Evolutionary conservation across 1,140 invertebrate species (phyloP), one percentile per base, ranked within the genome.

Genomic region (Condylostylus longicornis): DNA sequence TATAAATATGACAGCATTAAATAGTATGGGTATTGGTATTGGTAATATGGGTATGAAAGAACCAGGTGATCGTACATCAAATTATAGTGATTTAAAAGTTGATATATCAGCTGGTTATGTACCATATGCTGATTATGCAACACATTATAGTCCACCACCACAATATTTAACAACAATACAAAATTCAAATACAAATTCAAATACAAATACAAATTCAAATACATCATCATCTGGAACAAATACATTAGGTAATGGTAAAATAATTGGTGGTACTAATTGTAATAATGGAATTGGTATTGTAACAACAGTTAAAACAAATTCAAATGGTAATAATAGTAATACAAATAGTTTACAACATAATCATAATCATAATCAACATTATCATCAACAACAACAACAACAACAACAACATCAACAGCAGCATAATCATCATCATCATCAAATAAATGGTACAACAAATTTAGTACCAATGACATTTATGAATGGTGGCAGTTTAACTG

Each of bases 11-110:
- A n/a, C n/a, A n/a, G n/a, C n/a, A n/a, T n/a, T n/a, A n/a, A n/a
- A n/a, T n/a, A n/a, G n/a, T n/a, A n/a, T n/a, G n/a, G n/a, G n/a
- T n/a, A n/a, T n/a, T n/a, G n/a, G n/a, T n/a, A n/a, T n/a, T n/a
- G n/a, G n/a, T n/a, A n/a, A n/a, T n/a, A n/a, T n/a, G n/a, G n/a
- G n/a, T n/a, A n/a, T n/a, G n/a, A 31, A 31, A 17, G 55, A 58
- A 47, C 78, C 87, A 46, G 83, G 81, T 37, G 86, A 91, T 58
- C 70, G 81, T 40, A 88, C 83, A 53, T 91, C 87, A 37, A 87
- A 88, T 55, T 85, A 90, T 54, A 90, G 86, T 42, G 86, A 90
- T 63, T 66, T 90, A 51, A 93, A 91, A 64, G 69, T 87, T 38
- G 86, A 93, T 64, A 72, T 90, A 34, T 67, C 85, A 42, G 85